Conservation (phyloP, 2,113 vertebrate genomes). For the Corythornis madagascariensis region DNA sequence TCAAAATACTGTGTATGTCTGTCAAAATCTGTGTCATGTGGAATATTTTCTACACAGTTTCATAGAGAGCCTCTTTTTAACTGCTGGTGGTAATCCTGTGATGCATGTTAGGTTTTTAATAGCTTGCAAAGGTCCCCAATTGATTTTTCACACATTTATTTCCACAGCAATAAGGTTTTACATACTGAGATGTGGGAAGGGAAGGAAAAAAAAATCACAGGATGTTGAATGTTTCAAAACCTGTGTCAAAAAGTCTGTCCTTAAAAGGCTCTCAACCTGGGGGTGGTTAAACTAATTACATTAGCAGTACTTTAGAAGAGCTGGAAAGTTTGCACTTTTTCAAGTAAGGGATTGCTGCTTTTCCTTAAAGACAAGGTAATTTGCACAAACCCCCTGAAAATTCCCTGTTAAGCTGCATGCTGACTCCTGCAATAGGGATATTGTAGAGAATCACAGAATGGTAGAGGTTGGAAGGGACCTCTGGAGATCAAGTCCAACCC, state of each 20-base stretch:
- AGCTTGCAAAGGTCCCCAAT: slow-evolving; percentile 28
- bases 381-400: not conserved
- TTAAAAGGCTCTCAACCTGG: not conserved
- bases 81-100: slow-evolving; percentile 27
- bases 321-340: not conserved
- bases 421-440: not conserved
- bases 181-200: slow-evolving; percentile 18
- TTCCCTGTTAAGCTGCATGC: not conserved
- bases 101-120: slow-evolving; percentile 22
- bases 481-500: no score
- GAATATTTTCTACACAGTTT: not conserved
- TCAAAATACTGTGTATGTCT: not conserved
- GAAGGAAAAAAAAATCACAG: not conserved
- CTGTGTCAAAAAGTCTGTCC: not conserved
- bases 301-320: not conserved
- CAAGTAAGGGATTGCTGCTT: not conserved
- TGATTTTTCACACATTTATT: slow-evolving; percentile 62
- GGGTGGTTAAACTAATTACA: not conserved
- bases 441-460: not conserved
- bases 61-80: not conserved
- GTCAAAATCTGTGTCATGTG: not conserved
- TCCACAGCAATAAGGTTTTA: slow-evolving; percentile 45
- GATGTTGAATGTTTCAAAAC: slow-evolving; percentile 20
- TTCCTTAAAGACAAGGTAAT: not conserved
- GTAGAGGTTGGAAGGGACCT: no score